Percentiles rank a stretch among this genome's conserved stretches.
These are phyloP conservation scores for Eulemur rubriventer DNA, from an alignment of 2,797 vertebrate genomes.

Conservation along the genomic window DNA sequence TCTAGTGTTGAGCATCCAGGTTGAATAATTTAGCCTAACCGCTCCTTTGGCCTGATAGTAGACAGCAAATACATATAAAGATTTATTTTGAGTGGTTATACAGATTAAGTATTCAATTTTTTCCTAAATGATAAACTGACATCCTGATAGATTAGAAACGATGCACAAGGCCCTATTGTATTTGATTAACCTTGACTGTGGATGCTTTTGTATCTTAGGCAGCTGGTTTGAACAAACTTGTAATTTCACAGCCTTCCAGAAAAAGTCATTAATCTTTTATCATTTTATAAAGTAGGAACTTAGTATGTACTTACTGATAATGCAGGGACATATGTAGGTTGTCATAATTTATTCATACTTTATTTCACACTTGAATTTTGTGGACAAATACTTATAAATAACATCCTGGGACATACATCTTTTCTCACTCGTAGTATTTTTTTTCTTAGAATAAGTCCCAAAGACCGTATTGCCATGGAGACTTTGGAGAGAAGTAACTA, in stretches of 20 bases:
- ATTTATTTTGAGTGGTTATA: constrained; percentile 18
- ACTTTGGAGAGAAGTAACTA: not conserved
- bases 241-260: constrained; percentile 49
- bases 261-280: constrained; percentile 70
- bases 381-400: constrained; percentile 60
- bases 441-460: constrained; percentile 8
- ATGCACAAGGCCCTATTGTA: not conserved
- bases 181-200: constrained; percentile 72
- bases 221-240: constrained; percentile 59
- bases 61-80: not conserved
- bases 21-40: constrained; percentile 47
- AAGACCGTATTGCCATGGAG: not conserved
- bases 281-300: constrained; percentile 45
- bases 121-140: constrained; percentile 43
- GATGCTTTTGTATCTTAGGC: constrained; percentile 14
- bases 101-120: constrained; percentile 53
- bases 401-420: not conserved
- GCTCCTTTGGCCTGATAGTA: not conserved
- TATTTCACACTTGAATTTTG: constrained; percentile 50
- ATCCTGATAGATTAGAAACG: constrained; percentile 29
- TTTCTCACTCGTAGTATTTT: constrained; percentile 8
- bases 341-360: constrained; percentile 71
- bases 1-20: not conserved
- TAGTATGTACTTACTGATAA: constrained; percentile 62
- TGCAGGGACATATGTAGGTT: constrained; percentile 50